Base-by-base conservation (phyloP, 2,888 invertebrate genomes). In the Tetheella fluctuosa region DNA sequence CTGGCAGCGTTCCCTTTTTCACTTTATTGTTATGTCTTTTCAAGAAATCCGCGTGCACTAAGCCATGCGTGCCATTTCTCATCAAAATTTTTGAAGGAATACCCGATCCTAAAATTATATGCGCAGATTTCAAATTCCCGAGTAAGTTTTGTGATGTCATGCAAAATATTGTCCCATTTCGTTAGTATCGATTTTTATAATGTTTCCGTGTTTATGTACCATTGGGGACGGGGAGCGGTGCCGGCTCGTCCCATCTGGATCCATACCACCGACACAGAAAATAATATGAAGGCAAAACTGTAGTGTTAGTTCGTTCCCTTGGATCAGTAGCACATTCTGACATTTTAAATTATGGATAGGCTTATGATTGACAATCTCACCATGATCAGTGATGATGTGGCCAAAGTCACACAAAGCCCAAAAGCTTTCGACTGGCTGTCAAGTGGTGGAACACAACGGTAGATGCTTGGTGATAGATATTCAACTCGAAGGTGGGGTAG, bases 151-250 rank as follows among this genome's bases (percentile, higher is more conserved):
- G 37, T 55, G 37, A 69, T 69, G 61, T 63, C 59, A 74, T 76
- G 76, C 73, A 73, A 74, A 75, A 73, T 74, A 76, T 65, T 74
- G 81, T 83, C 79, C 81, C 71, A 83, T 80, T 84, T 84, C 64
- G 64, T 69, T 28, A 57, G 58, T 69, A 85, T 88, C 86, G 86
- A 87, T 88, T 85, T 81, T 78, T 79, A 71, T 74, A 67, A 65
- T 63, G 70, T 76, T 83, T 82, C 75, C 80, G 84, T 81, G 82
- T 64, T 23, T 39, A 61, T 64, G 56, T 63, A 69, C 62, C 62
- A 67, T 63, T 61, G 59, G 59, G 52, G 23, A 39, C 23, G 28
- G 65, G 66, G 64, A 25, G 64, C 73, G 70, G 76, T 77, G 69
- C 74, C 71, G 70, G 67, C 65, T 65, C 63, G 73, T 71, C 65